Evolutionary conservation across 2,113 vertebrate species (phyloP).

Genomic region (Chaenocephalus aceratus): DNA sequence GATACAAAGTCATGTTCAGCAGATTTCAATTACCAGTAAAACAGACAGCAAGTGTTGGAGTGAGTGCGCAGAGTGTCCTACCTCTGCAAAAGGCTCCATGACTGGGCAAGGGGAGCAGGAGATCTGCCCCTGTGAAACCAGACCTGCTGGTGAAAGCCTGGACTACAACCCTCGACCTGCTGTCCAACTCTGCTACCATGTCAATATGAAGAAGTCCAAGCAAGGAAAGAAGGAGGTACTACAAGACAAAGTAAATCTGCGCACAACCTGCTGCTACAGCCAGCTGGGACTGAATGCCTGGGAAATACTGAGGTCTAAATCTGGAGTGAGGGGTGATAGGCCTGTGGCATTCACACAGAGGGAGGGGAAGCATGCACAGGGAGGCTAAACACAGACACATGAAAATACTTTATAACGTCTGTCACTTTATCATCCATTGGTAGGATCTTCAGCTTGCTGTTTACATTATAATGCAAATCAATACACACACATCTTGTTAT

Average conservation of each 20-base stretch:
- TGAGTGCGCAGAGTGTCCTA: slow-evolving; percentile 36
- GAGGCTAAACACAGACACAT: background rate
- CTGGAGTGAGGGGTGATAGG: slow-evolving; percentile 64
- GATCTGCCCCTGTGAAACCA: slow-evolving; percentile 28
- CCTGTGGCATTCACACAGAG: slow-evolving; percentile 58
- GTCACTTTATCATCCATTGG: background rate
- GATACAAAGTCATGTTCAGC: slow-evolving; percentile 12
- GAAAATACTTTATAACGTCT: too few species aligned
- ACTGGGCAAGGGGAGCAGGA: slow-evolving; percentile 11
- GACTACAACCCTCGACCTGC: background rate
- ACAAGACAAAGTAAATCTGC: background rate
- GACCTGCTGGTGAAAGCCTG: background rate
- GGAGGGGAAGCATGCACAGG: background rate
- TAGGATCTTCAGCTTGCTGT: background rate
- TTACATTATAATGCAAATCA: too few species aligned
- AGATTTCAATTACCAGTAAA: background rate
- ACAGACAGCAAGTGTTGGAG: background rate
- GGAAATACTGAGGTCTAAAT: slow-evolving; percentile 73
- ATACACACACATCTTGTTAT: background rate
- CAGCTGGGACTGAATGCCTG: slow-evolving; percentile 56
- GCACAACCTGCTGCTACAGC: background rate
- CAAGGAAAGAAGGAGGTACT: background rate
- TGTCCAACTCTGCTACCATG: background rate
- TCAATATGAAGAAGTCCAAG: background rate
- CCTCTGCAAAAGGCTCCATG: slow-evolving; percentile 72